A percentile compares a stretch with the other conserved stretches of the same genome.
phyloP scores from a whole-genome alignment of 2,888 invertebrate species.

The Endomychus coccineus region DNA sequence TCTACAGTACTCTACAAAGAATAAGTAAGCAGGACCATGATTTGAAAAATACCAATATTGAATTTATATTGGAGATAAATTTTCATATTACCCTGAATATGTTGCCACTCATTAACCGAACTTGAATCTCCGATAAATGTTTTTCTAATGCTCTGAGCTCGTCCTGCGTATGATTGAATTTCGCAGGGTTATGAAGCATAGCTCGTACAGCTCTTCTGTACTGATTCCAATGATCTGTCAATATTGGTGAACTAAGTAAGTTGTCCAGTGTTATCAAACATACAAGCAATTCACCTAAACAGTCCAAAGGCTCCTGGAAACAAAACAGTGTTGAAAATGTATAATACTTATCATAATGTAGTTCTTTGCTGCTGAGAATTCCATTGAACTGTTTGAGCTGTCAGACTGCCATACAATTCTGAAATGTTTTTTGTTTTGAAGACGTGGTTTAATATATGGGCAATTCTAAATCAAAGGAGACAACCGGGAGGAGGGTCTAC shows the following conservation, averaged over 20 bases:
- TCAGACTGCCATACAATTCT: too few relatives aligned
- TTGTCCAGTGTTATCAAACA: constrained; percentile 62
- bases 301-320: constrained; percentile 46
- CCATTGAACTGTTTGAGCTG: too few relatives aligned
- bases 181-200: constrained; percentile 55
- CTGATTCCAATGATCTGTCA: constrained; percentile 64
- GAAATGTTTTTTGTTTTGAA: too few relatives aligned
- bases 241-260: constrained; percentile 50
- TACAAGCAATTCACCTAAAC: constrained; percentile 60
- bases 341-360: constrained; percentile 4
- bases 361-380: constrained; percentile 5
- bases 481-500: too few relatives aligned
- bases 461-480: too few relatives aligned
- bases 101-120: constrained; percentile 20
- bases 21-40: too few relatives aligned
- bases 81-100: constrained; percentile 12
- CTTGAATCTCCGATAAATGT: constrained; percentile 9
- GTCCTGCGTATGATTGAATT: constrained; percentile 53
- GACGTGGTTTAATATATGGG: too few relatives aligned
- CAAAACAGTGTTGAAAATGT: too few relatives aligned
- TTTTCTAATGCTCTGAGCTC: constrained; percentile 54
- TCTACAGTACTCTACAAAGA: too few relatives aligned
- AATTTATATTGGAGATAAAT: constrained; percentile 2
- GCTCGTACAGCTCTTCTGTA: constrained; percentile 69
- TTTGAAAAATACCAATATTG: constrained; percentile 16